Evolutionary conservation across 2,113 vertebrate species (phyloP), one percentile per base, ranked within the genome.

Genomic region (Rousettus leschenaultii): DNA sequence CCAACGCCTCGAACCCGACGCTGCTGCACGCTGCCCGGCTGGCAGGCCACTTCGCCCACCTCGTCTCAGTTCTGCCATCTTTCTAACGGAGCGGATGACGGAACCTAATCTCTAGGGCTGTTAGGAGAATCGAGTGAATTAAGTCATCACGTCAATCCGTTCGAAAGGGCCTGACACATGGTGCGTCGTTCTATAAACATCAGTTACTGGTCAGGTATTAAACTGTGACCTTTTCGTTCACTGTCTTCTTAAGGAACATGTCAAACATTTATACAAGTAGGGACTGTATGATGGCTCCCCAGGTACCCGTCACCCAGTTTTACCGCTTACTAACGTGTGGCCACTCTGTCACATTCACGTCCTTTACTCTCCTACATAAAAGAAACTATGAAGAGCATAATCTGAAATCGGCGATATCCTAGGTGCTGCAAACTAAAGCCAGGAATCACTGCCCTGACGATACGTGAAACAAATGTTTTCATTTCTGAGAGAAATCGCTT

Each of bases 301-400:
- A 91, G n/a, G 63, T 83, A 89, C 63, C 63, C 38, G 75, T 74
- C 61, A 85, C 74, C 45, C 10, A 63, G 35, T 89, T 96, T 80
- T 26, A 66, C 33, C 53, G 79, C 89, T 79, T 73, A 85, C 30
- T 93, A 95, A 79, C 16, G 51, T 74, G 89, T 1, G 38, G 55
- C 24, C 21, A 85, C 75, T 93, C 75, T 93, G 18, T 35, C 82
- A 59, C 15, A 66, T 65, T 91, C 68, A 79, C 24, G 82, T 68
- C 73, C 48, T 83, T 83, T 93, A 86, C 24, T 38, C 48, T 83
- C 83, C 77, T 89, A 80, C 13, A 89, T 86, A 82, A 94, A 79
- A 24, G 14, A 83, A 33, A 93, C 74, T 91, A 66, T 85, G 43
- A 55, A 95, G n/a, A 91, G 79, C 75, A 83, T 51, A 89, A 91